Conservation (phyloP, 1,140 invertebrate species). For the Diorhabda sublineata region DNA sequence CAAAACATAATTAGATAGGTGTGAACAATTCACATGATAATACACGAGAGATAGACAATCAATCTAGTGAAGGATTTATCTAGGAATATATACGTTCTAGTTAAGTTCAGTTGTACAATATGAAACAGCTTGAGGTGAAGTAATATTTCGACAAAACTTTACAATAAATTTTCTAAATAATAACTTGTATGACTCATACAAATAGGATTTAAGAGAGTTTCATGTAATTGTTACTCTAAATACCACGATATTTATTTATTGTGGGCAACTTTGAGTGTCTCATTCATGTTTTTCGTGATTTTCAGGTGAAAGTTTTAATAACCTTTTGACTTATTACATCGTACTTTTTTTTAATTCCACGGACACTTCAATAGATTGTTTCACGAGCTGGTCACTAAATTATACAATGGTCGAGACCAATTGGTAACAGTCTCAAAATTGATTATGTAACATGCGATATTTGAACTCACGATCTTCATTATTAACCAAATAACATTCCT, state of each 20-base stretch:
- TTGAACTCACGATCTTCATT: background rate
- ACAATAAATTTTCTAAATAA: background rate
- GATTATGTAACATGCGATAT: background rate
- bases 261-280: background rate
- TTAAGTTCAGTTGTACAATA: background rate
- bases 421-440: background rate
- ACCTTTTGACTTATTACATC: background rate
- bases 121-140: background rate
- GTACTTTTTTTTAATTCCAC: background rate
- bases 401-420: background rate
- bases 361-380: background rate
- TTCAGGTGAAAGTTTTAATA: slow-evolving; percentile 1
- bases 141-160: background rate
- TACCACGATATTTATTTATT: background rate
- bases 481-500: background rate
- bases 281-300: background rate
- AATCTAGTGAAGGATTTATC: background rate
- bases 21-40: too few species aligned
- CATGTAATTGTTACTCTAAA: background rate
- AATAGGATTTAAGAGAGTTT: background rate
- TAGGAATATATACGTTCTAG: background rate
- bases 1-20: too few species aligned
- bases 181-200: background rate
- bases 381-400: background rate
- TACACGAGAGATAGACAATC: too few species aligned